Evolutionary conservation across 1,140 invertebrate genomes (phyloP).

Genomic region (Hypothenemus hampei): DNA sequence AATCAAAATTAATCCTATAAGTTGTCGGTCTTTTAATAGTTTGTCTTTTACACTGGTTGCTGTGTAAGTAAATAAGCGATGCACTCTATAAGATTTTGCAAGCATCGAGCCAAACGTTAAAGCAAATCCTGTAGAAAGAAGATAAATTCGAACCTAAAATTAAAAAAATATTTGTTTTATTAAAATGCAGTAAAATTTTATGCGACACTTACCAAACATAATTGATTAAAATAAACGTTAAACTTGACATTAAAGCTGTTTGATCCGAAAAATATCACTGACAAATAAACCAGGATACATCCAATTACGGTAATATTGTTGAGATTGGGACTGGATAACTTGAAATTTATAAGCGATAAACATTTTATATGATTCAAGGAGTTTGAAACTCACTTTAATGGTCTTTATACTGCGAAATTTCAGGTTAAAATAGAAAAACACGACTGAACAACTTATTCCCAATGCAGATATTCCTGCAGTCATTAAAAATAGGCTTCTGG

Average conservation of each 20-base stretch:
- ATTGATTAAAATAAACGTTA: conserved; percentile 65
- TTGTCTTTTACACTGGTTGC: conserved; percentile 51
- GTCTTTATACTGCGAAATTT: conserved; percentile 83
- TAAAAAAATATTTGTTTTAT: not conserved
- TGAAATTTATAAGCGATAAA: conserved; percentile 52
- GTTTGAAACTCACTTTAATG: conserved; percentile 38
- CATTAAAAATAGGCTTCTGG: conserved; percentile 66
- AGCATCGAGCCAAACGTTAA: conserved; percentile 87
- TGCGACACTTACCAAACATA: conserved; percentile 73
- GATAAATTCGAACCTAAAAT: conserved; percentile 74
- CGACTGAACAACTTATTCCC: conserved; percentile 71
- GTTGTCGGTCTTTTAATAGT: conserved; percentile 76
- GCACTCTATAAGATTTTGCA: conserved; percentile 82
- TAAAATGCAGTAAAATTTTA: not conserved
- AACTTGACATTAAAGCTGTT: conserved; percentile 71
- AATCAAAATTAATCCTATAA: conserved; percentile 73
- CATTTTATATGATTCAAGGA: not conserved
- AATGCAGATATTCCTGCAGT: conserved; percentile 65
- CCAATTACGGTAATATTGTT: conserved; percentile 96
- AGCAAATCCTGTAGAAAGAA: conserved; percentile 82
- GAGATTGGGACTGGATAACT: conserved; percentile 90
- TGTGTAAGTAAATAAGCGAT: conserved; percentile 70
- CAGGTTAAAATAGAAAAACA: conserved; percentile 81
- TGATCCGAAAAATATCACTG: conserved; percentile 85
- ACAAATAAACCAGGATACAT: conserved; percentile 88